phyloP scores from a whole-genome alignment of 2,113 vertebrate genomes.

The Poeciliopsis prolifica region DNA sequence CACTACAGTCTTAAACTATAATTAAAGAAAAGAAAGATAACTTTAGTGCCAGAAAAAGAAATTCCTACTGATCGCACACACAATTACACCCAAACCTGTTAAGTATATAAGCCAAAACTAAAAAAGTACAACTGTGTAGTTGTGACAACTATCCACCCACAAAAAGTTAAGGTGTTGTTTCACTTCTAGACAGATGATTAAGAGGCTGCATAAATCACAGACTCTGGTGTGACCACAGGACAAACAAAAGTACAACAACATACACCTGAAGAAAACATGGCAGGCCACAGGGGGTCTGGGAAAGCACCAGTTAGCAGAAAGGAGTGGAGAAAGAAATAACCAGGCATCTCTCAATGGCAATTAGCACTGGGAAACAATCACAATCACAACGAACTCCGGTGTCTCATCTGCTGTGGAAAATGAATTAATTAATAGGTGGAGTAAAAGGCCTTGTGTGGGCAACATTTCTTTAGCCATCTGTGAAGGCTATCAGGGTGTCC shows the following conservation, averaged over 20 bases:
- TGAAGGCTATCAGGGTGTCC: conserved; percentile 73
- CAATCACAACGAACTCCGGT: conserved; percentile 63
- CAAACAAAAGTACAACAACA: conserved; percentile 17
- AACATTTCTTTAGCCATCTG: conserved; percentile 70
- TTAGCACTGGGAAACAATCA: conserved; percentile 70
- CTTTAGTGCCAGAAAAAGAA: not conserved
- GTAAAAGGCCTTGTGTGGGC: conserved; percentile 60
- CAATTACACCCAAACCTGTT: too few relatives aligned
- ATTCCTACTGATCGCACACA: not conserved
- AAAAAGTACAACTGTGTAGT: too few relatives aligned
- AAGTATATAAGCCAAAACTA: not conserved
- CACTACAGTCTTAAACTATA: not conserved
- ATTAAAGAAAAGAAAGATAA: too few relatives aligned
- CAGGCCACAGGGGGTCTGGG: conserved; percentile 27
- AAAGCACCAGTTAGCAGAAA: conserved; percentile 16
- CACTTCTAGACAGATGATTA: not conserved
- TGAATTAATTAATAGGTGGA: conserved; percentile 74
- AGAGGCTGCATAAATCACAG: not conserved
- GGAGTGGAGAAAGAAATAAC: conserved; percentile 61
- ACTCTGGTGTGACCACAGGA: not conserved
- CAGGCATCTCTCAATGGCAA: conserved; percentile 43
- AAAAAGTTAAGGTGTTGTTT: not conserved
- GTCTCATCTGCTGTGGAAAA: conserved; percentile 74
- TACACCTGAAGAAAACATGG: conserved; percentile 4
- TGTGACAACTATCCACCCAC: too few relatives aligned